Percentiles rank a stretch among this genome's conserved stretches.
Evolutionary conservation across 2,888 invertebrate genomes (phyloP).

Genomic region (Bembecia ichneumoniformis): DNA sequence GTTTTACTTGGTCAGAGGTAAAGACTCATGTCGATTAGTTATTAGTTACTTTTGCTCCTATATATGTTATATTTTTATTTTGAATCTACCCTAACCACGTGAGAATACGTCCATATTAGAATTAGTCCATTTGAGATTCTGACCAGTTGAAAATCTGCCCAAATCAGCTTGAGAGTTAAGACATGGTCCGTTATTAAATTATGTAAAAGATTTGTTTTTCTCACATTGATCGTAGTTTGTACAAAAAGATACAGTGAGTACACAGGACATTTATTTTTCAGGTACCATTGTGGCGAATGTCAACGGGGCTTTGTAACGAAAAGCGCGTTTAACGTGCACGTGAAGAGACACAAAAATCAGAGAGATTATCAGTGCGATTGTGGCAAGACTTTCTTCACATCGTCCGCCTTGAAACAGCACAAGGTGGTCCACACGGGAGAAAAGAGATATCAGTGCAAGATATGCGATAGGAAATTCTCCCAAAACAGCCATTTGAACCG

Average conservation of each 20-base stretch:
- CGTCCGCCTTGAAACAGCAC: slow-evolving; percentile 58
- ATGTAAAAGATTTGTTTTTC: background rate
- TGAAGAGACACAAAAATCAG: slow-evolving; percentile 60
- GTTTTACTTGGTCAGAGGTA: too few species aligned
- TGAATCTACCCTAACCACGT: too few species aligned
- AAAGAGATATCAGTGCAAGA: slow-evolving; percentile 59
- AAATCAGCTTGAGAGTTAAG: too few species aligned
- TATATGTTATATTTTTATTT: too few species aligned
- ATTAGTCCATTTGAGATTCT: too few species aligned
- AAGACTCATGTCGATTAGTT: too few species aligned
- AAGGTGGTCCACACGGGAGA: slow-evolving; percentile 59
- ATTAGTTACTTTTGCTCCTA: too few species aligned
- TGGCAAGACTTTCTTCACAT: slow-evolving; percentile 61
- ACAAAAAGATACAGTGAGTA: too few species aligned
- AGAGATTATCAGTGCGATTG: slow-evolving; percentile 60
- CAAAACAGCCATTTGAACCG: slow-evolving; percentile 57
- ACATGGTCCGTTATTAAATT: background rate
- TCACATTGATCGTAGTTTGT: too few species aligned
- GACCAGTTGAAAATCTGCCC: too few species aligned
- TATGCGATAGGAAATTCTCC: slow-evolving; percentile 57
- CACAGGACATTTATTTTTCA: too few species aligned
- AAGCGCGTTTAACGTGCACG: slow-evolving; percentile 54
- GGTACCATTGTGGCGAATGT: slow-evolving; percentile 49
- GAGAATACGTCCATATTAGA: too few species aligned
- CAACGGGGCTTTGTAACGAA: slow-evolving; percentile 56